phyloP scores from a whole-genome alignment of 2,888 invertebrate species.

The Drosophila stalkeri region DNA sequence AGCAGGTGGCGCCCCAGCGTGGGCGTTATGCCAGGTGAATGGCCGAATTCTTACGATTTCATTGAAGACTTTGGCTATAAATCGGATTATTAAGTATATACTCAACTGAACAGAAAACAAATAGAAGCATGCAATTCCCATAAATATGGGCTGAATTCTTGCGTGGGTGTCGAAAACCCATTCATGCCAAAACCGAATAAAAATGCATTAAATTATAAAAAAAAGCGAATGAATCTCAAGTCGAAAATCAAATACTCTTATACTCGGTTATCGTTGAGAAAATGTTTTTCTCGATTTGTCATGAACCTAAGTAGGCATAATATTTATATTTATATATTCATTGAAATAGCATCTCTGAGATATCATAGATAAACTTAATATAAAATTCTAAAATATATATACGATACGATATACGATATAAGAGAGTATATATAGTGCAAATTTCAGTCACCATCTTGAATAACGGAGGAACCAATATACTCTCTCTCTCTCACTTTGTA shows the following conservation, averaged over 20 bases:
- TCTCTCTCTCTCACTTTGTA: no score
- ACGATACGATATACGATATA: no score
- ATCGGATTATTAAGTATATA: slow-evolving; percentile 23
- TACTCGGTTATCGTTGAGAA: no score
- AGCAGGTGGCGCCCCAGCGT: slow-evolving; percentile 44
- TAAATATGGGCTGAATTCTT: slow-evolving; percentile 26
- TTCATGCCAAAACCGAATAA: slow-evolving; percentile 27
- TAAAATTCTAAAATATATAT: no score
- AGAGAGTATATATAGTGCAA: no score
- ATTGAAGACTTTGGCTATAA: slow-evolving; percentile 38
- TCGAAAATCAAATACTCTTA: not conserved
- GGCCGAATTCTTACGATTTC: slow-evolving; percentile 40
- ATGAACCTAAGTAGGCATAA: no score
- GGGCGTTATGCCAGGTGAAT: slow-evolving; percentile 42
- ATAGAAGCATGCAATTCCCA: slow-evolving; percentile 23
- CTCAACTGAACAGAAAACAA: slow-evolving; percentile 12
- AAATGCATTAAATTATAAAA: slow-evolving; percentile 23
- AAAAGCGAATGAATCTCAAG: not conserved
- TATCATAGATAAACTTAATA: no score
- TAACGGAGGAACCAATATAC: no score
- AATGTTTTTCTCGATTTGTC: no score
- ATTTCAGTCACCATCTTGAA: no score
- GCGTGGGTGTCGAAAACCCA: slow-evolving; percentile 39
- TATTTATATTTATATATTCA: no score
- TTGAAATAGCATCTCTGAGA: no score